A percentile compares a stretch with the other conserved stretches of the same genome.
These are phyloP conservation scores for Latrodectus geometricus DNA, from an alignment of 1,140 invertebrate species.

Conservation along the genomic window DNA sequence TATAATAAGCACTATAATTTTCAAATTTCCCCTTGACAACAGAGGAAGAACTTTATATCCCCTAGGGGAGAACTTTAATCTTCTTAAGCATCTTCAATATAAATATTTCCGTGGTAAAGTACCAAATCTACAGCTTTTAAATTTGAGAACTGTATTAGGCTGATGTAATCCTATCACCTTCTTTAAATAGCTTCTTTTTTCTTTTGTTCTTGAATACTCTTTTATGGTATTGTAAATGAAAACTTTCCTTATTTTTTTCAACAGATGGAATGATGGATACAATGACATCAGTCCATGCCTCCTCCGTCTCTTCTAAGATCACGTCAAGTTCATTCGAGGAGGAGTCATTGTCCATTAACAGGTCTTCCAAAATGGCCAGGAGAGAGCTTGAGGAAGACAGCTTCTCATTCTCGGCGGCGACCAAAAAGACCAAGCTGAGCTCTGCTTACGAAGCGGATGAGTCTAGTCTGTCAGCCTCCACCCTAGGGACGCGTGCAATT, in stretches of 20 bases:
- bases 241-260: neutral
- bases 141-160: too few species aligned
- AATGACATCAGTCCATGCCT: neutral
- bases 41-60: too few species aligned
- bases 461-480: constrained; percentile 13
- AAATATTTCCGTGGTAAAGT: too few species aligned
- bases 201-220: too few species aligned
- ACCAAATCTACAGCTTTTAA: too few species aligned
- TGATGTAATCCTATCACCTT: too few species aligned
- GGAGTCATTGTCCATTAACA: neutral
- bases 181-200: too few species aligned
- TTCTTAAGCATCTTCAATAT: too few species aligned
- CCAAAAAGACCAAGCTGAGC: constrained; percentile 8
- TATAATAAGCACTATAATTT: too few species aligned
- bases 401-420: neutral
- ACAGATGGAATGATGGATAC: constrained; percentile 34
- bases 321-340: neutral
- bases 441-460: constrained; percentile 31
- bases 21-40: too few species aligned
- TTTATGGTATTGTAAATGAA: too few species aligned
- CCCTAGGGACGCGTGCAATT: neutral
- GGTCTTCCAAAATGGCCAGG: neutral
- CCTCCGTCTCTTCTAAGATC: constrained; percentile 7
- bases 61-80: too few species aligned
- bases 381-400: constrained; percentile 25